Evolutionary conservation across 2,797 vertebrate species (phyloP).

Genomic region (Schizopygopsis malacanthus): DNA sequence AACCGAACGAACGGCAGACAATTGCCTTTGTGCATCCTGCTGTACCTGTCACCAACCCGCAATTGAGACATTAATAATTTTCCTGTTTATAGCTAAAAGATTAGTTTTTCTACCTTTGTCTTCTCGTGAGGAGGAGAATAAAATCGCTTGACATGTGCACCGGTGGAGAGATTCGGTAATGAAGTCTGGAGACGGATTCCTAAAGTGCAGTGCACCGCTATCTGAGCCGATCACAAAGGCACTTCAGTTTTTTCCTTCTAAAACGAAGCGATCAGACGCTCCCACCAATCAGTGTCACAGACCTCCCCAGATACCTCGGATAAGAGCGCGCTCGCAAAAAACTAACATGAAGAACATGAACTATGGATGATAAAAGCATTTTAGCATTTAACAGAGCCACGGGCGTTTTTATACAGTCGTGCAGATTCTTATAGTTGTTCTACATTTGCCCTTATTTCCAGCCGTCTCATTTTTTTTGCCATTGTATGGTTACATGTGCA

Average conservation of each 20-base stretch:
- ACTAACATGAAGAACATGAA: constrained; percentile 44
- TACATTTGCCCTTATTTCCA: neutral
- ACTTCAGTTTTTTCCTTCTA: constrained; percentile 54
- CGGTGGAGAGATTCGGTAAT: constrained; percentile 61
- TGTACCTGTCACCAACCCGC: constrained; percentile 73
- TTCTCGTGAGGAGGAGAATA: constrained; percentile 49
- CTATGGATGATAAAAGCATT: constrained; percentile 48
- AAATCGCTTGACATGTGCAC: constrained; percentile 54
- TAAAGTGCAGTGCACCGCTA: constrained; percentile 53
- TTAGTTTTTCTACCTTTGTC: constrained; percentile 49
- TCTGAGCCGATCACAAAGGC: constrained; percentile 64
- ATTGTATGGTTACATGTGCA: constrained; percentile 8
- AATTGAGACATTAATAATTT: constrained; percentile 78
- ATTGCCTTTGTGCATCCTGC: constrained; percentile 74
- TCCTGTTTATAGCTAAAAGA: constrained; percentile 75
- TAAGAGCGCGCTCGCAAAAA: constrained; percentile 38
- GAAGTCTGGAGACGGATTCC: constrained; percentile 55
- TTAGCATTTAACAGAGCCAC: constrained; percentile 16
- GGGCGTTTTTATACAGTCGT: neutral
- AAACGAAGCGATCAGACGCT: constrained; percentile 62
- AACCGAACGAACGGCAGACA: constrained; percentile 56
- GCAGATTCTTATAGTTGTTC: constrained; percentile 14
- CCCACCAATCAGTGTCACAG: constrained; percentile 59
- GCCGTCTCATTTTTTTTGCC: neutral
- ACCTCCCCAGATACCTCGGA: constrained; percentile 52